Evolutionary conservation across 2,888 invertebrate genomes (phyloP), one percentile per base, ranked within the genome.

Genomic region (Erebia ligea): DNA sequence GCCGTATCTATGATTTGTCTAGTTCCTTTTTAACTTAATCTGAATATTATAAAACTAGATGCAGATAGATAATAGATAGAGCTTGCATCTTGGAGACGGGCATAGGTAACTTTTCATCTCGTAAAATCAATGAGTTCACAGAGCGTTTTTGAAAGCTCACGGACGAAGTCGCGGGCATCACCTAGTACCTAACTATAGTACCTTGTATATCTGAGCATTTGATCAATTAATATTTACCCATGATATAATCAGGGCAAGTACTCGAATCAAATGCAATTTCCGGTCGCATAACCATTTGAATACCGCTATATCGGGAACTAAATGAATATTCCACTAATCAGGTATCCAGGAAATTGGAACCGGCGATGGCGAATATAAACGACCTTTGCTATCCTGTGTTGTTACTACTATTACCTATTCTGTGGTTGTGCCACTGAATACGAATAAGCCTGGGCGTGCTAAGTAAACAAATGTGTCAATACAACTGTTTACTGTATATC

Each of bases 191-290:
- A 34, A 1, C 2, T 21, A 21, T 25, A 25, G 25, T 25, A 4
- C 34, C 34, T 34, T 54, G 56, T 25, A 58, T 59, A 68, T 67
- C 68, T 59, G 77, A 62, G 76, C 77, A 84, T 84, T 79, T 78
- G 78, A 79, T 78, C 78, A 79, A 62, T 80, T 75, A 73, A 78
- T 78, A 76, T 79, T 81, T 80, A 79, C 67, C 78, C 74, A 81
- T 80, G 79, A 62, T 61, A 67, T 70, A 81, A 81, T 82, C 79
- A 72, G 76, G 72, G 80, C 81, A 79, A 81, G 78, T 80, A 80
- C 81, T 84, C 13, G 83, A 82, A 85, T 84, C 82, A 79, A 81
- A 83, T 80, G 81, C 82, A 88, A 89, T 89, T 85, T 89, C 87
- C 88, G 85, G 84, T 82, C 81, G 82, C 83, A 84, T 81, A 84